Conservation (phyloP, 2,797 vertebrate genomes). For the Poecilia picta region DNA sequence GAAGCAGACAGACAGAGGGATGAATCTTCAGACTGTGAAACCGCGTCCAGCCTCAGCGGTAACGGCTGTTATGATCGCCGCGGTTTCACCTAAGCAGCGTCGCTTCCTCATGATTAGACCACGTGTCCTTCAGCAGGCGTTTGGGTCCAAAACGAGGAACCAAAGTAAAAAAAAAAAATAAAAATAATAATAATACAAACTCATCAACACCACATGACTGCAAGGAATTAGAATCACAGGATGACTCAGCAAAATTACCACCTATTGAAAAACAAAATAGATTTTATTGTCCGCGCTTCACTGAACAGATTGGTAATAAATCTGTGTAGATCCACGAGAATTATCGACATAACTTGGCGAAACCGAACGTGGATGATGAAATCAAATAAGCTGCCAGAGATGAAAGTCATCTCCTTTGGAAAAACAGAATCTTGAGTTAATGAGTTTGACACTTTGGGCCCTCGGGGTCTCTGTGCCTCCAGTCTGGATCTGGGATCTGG, state of each 20-base stretch:
- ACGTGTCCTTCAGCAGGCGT: conserved; percentile 10
- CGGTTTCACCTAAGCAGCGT: conserved; percentile 23
- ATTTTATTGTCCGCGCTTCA: background rate
- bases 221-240: conserved; percentile 5
- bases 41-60: conserved; percentile 2
- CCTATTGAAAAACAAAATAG: conserved; percentile 12
- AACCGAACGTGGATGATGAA: background rate
- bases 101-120: conserved; percentile 42
- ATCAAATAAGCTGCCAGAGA: background rate
- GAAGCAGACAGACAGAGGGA: background rate
- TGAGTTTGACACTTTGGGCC: too few species aligned
- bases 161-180: background rate
- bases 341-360: background rate
- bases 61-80: background rate
- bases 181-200: background rate
- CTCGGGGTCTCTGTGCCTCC: background rate
- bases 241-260: conserved; percentile 30
- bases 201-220: conserved; percentile 32
- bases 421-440: background rate
- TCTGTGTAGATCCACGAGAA: background rate
- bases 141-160: conserved; percentile 18
- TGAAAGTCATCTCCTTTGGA: background rate
- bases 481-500: background rate
- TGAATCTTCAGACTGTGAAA: conserved; percentile 1
- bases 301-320: too few species aligned